Evolutionary conservation across 2,888 invertebrate species (phyloP), one percentile per base, ranked within the genome.

Genomic region (Psococerastis gibbosa): DNA sequence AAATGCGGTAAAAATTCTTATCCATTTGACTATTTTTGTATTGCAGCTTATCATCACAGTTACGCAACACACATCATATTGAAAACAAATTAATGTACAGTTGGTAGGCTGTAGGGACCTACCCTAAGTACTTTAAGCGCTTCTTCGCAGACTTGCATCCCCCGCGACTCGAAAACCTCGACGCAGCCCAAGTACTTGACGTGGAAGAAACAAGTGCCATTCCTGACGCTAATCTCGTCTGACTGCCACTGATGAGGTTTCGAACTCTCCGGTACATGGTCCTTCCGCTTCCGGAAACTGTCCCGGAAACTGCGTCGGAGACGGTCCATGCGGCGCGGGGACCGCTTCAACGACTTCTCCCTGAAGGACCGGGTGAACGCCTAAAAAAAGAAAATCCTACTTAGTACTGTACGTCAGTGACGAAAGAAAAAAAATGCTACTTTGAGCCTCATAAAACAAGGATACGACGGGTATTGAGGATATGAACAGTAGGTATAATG

Each of bases 131-230:
- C 87, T 71, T 95, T 97, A 49, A 98, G 73, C 42, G 98, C 98
- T 64, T 95, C 95, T 64, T 98, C 98, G 69, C 98, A 98, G 47
- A 97, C 91, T 66, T 94, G 91, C 94, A 98, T 98, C 42, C 98
- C 98, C 57, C 98, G 74, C 6, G 95, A 95, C 67, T 98, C 98
- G 66, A 91, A 97, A 32, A 99, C 98, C 67, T 98, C 98, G 41
- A 97, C 92, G 63, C 95, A 94, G 50, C 98, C 98, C 58, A 99
- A 71, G 67, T 99, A 98, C 74, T 97, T 94, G 53, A 98, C 97
- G 52, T 85, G 80, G 68, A 98, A 98, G 57, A 83, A 85, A 68
- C 98, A 99, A 11, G 91, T 91, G 49, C 94, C 94, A 44, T 85
- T 82, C 35, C 95, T 71, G 20, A 98, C 98, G 42, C 92, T 88